Conservation (phyloP, 2,113 vertebrate species). For the Pygoscelis adeliae region DNA sequence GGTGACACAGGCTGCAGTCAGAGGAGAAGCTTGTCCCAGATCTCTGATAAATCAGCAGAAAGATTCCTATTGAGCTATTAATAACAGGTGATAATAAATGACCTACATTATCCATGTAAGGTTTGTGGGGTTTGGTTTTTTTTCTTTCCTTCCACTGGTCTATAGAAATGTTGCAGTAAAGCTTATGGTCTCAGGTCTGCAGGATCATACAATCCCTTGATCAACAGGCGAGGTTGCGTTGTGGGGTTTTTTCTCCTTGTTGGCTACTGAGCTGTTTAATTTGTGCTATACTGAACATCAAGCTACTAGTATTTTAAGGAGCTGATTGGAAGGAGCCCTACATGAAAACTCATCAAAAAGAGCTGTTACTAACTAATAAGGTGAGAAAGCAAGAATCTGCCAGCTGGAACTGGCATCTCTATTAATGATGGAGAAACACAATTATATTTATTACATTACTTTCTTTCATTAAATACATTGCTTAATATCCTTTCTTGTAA, state of each 20-base stretch:
- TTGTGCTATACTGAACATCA: background rate
- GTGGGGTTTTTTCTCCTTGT: background rate
- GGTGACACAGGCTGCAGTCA: background rate
- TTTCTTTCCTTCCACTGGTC: background rate
- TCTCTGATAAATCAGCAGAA: background rate
- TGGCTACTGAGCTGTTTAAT: background rate
- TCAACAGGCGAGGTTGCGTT: background rate
- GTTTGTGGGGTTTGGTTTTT: background rate
- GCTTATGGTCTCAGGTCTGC: background rate
- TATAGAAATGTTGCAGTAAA: background rate
- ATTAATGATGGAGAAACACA: background rate
- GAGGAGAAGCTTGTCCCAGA: background rate
- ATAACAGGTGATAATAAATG: background rate
- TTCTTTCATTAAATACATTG: background rate
- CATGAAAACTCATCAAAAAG: background rate
- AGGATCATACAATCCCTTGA: background rate
- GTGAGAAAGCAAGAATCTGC: background rate
- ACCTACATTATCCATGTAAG: background rate
- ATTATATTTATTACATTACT: background rate
- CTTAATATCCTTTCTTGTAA: background rate
- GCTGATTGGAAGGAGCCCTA: background rate
- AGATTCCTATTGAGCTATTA: background rate
- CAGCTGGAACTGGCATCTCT: background rate
- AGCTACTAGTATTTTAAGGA: background rate
- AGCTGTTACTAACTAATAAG: background rate